Evolutionary conservation across 2,888 invertebrate species (phyloP).

Genomic region (Microdon myrmicae): DNA sequence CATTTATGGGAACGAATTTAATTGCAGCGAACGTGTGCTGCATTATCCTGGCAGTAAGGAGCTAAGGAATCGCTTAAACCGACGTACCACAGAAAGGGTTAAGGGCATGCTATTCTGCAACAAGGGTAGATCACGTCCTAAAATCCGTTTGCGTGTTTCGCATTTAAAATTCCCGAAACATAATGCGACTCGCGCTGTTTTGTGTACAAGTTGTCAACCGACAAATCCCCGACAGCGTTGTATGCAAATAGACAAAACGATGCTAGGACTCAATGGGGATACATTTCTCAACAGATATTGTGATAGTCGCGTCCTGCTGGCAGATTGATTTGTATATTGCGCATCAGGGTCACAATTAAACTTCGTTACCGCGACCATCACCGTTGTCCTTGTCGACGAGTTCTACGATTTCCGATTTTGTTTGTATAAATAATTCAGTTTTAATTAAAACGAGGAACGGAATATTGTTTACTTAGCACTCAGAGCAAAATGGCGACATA

Average conservation of each 20-base stretch:
- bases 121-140: slow-evolving; percentile 38
- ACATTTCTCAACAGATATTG: too few relatives aligned
- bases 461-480: slow-evolving; percentile 51
- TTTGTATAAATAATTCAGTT: slow-evolving; percentile 53
- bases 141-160: slow-evolving; percentile 39
- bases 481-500: slow-evolving; percentile 49
- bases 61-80: background rate
- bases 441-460: slow-evolving; percentile 51
- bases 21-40: slow-evolving; percentile 36
- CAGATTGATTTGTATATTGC: slow-evolving; percentile 42
- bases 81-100: slow-evolving; percentile 43
- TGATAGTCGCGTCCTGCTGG: slow-evolving; percentile 24
- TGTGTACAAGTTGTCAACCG: slow-evolving; percentile 27
- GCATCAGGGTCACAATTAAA: slow-evolving; percentile 42
- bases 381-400: slow-evolving; percentile 4
- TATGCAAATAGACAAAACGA: slow-evolving; percentile 40
- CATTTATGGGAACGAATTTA: slow-evolving; percentile 44
- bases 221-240: slow-evolving; percentile 24
- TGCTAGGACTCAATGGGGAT: slow-evolving; percentile 1
- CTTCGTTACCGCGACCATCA: slow-evolving; percentile 30
- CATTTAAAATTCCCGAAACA: slow-evolving; percentile 38
- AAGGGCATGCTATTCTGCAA: slow-evolving; percentile 14
- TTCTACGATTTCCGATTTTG: slow-evolving; percentile 46
- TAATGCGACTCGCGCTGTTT: slow-evolving; percentile 14
- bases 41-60: slow-evolving; percentile 33